These are phyloP conservation scores for Anagrus nilaparvatae DNA, from an alignment of 1,140 invertebrate species.

Conservation along the genomic window DNA sequence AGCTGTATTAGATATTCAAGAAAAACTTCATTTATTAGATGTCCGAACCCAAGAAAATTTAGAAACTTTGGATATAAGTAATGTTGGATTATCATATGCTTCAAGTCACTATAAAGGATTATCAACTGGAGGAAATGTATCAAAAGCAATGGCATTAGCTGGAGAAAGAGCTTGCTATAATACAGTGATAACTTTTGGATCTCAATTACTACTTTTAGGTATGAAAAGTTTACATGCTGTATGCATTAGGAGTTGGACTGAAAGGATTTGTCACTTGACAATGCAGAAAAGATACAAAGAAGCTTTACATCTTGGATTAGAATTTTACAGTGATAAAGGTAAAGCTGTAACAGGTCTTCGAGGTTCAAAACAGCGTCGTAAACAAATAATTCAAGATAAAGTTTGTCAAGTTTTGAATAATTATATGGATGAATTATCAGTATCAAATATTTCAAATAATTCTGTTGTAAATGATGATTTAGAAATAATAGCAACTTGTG, in stretches of 20 bases:
- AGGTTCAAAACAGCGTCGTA: slow-evolving; percentile 47
- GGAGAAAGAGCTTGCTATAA: slow-evolving; percentile 86
- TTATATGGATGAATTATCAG: slow-evolving; percentile 47
- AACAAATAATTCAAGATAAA: slow-evolving; percentile 50
- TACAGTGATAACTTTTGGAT: slow-evolving; percentile 71
- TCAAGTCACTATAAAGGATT: slow-evolving; percentile 86
- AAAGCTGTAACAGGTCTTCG: slow-evolving; percentile 54
- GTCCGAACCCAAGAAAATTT: slow-evolving; percentile 76
- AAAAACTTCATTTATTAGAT: slow-evolving; percentile 80
- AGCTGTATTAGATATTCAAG: slow-evolving; percentile 73
- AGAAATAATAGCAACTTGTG: slow-evolving; percentile 33
- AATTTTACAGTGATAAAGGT: slow-evolving; percentile 59
- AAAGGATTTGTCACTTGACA: slow-evolving; percentile 61
- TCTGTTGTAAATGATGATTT: slow-evolving; percentile 18
- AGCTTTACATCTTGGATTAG: slow-evolving; percentile 53
- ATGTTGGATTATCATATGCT: slow-evolving; percentile 79
- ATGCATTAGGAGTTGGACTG: slow-evolving; percentile 72
- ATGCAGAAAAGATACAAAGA: slow-evolving; percentile 51
- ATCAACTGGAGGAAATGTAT: slow-evolving; percentile 68
- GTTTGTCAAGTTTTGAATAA: slow-evolving; percentile 42
- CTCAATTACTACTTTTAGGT: slow-evolving; percentile 76
- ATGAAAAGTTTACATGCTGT: slow-evolving; percentile 70
- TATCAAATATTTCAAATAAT: slow-evolving; percentile 28
- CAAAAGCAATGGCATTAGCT: slow-evolving; percentile 62
- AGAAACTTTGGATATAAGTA: slow-evolving; percentile 72